Base-by-base conservation (phyloP, 2,113 vertebrate genomes). In the Nyctibius bracteatus region DNA sequence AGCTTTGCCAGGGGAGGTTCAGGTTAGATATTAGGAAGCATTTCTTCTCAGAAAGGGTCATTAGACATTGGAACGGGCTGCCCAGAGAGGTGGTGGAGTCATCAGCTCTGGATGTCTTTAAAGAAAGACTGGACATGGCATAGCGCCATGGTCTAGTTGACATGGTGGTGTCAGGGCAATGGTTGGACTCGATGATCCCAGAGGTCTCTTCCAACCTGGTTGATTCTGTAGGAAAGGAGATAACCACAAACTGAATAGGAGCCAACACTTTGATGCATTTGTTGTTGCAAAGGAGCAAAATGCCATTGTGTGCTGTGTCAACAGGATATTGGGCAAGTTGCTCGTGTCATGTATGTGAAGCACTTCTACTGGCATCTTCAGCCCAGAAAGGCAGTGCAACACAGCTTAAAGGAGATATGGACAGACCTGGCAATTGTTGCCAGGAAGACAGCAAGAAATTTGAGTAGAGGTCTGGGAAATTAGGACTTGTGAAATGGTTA, bases 301-400 rank as follows among this genome's bases (percentile, higher is more conserved):
- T 39, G 11, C 19, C 47, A 21, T 49, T 67, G 37, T 51, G 28
- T 24, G 49, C 44, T 71, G 12, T 39, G 41, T 72, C 47, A 80
- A 82, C 19, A 67, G 70, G 33, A 43, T 41, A 12, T 4, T 63
- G n/a, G 49, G 33, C n/a, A 59, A 70, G 37, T 46, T 86, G 51
- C 17, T 80, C 33, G 8, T 52, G 31, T 63, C 0, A 0, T 0
- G 0, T 51, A n/a, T 12, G 8, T 80, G 78, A 79, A 80, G 12
- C 27, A 43, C 41, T 86, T 92, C 55, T 55, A 54, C 23, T 52
- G 61, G 43, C 70, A 91, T 35, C 35, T 16, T 63, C 70, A 81
- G 33, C 23, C 51, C 14, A 55, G 77, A 91, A 92, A 81, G 12
- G 33, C 70, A 79, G 43, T 0, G 1, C 9, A 16, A 47, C 81